These are phyloP conservation scores for Tympanoctomys barrerae DNA, from an alignment of 2,797 vertebrate genomes.

Conservation along the genomic window DNA sequence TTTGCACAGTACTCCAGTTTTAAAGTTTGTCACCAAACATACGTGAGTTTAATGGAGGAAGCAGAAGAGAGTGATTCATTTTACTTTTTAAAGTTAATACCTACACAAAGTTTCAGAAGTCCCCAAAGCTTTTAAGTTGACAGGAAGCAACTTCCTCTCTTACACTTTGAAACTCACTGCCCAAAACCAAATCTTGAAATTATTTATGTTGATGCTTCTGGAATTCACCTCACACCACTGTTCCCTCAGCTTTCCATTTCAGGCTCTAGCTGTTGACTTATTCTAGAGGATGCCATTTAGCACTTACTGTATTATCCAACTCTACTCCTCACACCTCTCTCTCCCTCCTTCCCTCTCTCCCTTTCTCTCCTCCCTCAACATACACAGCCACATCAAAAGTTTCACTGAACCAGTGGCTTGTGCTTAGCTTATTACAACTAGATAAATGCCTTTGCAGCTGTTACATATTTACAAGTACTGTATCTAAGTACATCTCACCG, in stretches of 20 bases:
- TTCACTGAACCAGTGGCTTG: background rate
- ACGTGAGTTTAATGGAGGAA: background rate
- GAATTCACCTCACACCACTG: background rate
- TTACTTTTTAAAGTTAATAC: conserved; percentile 40
- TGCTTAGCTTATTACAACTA: conserved; percentile 27
- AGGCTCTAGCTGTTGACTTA: background rate
- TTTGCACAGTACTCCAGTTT: background rate
- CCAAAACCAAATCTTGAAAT: conserved; percentile 31
- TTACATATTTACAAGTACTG: background rate
- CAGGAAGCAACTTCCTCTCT: background rate
- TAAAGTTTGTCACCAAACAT: background rate
- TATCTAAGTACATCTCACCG: background rate
- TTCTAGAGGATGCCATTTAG: background rate
- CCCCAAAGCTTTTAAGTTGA: background rate
- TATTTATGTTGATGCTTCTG: background rate
- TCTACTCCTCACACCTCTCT: background rate
- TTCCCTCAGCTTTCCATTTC: background rate
- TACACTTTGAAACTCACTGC: background rate
- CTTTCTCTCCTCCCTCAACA: background rate
- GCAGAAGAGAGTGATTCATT: background rate
- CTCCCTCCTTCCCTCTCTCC: no score
- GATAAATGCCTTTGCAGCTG: background rate
- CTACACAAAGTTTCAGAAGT: conserved; percentile 38
- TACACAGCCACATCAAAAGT: background rate
- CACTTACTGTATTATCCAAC: background rate